Evolutionary conservation across 2,797 vertebrate genomes (phyloP), one percentile per base, ranked within the genome.

Genomic region (Serranus cabrilla): DNA sequence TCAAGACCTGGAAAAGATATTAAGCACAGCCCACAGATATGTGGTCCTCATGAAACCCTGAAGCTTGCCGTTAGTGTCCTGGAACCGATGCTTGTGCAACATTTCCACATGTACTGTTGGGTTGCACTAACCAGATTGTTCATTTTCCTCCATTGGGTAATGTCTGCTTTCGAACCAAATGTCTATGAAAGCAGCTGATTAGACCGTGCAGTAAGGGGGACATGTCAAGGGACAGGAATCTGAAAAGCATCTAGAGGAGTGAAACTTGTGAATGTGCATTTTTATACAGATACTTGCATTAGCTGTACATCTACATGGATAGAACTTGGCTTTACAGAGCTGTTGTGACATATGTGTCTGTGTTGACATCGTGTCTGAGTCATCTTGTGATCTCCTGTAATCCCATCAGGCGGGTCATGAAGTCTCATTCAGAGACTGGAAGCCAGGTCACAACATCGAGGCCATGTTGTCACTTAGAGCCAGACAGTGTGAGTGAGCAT

Each of bases 1-100:
- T 84, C 59, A 69, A 88, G 82, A 89, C 77, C 89, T 91, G 92
- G 91, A 89, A 91, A 92, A 91, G 58, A 75, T 81, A 90, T 93
- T 91, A 81, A 59, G 46, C 81, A 43, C 74, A 87, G 65, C 76
- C 89, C 80, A 82, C 90, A 92, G 88, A 87, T 86, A 84, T 92
- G 89, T 80, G 83, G 78, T 84, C 85, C 68, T 86, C 65, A 54
- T 81, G 72, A 85, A 85, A 58, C 77, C 64, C 75, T 75, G 49
- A 71, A 69, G 67, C 80, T 86, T 89, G 70, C 77, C 81, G 76
- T 80, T 78, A 86, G 79, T 76, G 54, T 42, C 69, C 78, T 77
- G 65, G 56, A 89, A 86, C 70, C 62, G 45, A 62, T 82, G 74
- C 61, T 60, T 72, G 56, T 82, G 74, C 76, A 89, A 78, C 73